Base-by-base conservation (phyloP, 2,797 vertebrate genomes). In the Acanthiza pusilla region DNA sequence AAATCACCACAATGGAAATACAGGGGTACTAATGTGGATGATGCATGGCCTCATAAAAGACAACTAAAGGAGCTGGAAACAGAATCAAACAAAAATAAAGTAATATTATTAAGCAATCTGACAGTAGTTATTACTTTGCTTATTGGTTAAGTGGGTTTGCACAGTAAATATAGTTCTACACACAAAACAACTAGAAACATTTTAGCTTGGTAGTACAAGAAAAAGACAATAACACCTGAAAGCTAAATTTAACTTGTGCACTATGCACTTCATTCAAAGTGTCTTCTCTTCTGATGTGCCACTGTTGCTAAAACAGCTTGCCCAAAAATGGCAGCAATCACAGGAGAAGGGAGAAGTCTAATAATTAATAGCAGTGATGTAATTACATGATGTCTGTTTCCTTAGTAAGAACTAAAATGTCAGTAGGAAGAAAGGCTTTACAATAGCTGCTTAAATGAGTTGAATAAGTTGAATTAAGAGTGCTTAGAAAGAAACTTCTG, bases 311-410 rank as follows among this genome's bases (percentile, higher is more conserved):
- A 85, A 95, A 74, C 61, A 89, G 53, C 45, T 58, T 80, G 54
- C n/a, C 79, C 88, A 14, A 70, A 86, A 95, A 89, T 83, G 84
- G 42, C 27, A 93, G 67, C 61, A 87, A 45, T 70, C 45, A 65
- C 57, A 91, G 91, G 71, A 91, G 80, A 95, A 94, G 67, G 20
- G 43, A 86, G 73, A 63, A 36, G 61, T 66, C 79, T 90, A 88
- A 94, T 90, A 92, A 91, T 88, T 95, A 96, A 80, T 43, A 86
- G 71, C 80, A 90, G 29, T 77, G 89, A 94, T 94, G 74, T 77
- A 93, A 91, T 91, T 91, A 91, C 74, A 81, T 19, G 61, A 91
- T 85, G 66, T 86, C 66, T 92, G 29, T 82, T 94, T 90, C 93
- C 79, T 94, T 58, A 93, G 76, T 55, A 78, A 85, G 71, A 94